Conservation (phyloP, 2,797 vertebrate species). For the Enteromius unitaeniatus region DNA sequence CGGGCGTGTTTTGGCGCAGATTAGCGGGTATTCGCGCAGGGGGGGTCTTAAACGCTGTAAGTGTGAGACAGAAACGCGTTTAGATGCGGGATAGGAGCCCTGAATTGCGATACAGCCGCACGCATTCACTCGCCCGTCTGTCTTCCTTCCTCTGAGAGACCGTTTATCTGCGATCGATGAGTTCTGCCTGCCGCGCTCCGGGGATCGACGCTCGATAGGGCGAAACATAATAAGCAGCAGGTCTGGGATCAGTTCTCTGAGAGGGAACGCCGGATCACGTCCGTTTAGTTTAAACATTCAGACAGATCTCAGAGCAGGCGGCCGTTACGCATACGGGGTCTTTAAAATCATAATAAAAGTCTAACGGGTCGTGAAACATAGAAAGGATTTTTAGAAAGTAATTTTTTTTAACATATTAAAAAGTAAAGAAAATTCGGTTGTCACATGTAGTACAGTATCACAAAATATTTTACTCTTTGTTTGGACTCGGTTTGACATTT, state of each 20-base stretch:
- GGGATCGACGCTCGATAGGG: conserved; percentile 5
- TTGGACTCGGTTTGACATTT: not conserved
- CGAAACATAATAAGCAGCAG: not conserved
- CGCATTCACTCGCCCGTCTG: conserved; percentile 6
- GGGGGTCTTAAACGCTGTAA: not conserved
- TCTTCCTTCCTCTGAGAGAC: conserved; percentile 30
- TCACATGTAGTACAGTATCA: not conserved
- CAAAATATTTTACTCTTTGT: not conserved
- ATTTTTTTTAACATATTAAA: not conserved
- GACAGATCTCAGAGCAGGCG: not conserved
- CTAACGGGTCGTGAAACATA: not conserved
- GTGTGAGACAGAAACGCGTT: not conserved
- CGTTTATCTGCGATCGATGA: conserved; percentile 14
- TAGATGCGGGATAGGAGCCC: not conserved
- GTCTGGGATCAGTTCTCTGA: conserved; percentile 11
- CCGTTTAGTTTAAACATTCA: not conserved
- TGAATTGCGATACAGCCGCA: not conserved
- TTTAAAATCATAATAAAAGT: conserved; percentile 12
- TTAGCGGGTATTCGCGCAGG: not conserved
- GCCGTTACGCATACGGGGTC: not conserved
- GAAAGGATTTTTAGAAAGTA: not conserved
- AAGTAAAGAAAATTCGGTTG: not conserved
- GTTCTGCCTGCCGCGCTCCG: conserved; percentile 22
- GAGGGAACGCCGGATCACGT: not conserved
- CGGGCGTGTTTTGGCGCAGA: not conserved